A percentile compares a stretch with the other conserved stretches of the same genome.
phyloP scores from a whole-genome alignment of 2,888 invertebrate genomes.

The Flexamia atlantica region DNA sequence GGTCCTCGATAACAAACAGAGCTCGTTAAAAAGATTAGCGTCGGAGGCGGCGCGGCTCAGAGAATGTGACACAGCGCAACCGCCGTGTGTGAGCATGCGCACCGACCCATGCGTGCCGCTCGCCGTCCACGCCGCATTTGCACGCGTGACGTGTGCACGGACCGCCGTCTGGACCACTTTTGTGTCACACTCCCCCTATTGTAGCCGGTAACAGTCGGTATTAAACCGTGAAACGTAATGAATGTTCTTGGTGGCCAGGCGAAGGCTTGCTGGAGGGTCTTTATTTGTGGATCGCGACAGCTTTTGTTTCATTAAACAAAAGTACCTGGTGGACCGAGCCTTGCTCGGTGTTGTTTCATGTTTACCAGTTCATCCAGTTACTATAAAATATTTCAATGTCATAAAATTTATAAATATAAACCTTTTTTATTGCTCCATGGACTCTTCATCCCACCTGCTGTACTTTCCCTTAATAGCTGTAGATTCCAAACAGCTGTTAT shows the following conservation, averaged over 20 bases:
- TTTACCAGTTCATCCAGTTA: too few relatives aligned
- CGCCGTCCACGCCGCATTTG: conserved; percentile 5
- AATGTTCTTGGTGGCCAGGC: background rate
- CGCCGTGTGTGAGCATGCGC: background rate
- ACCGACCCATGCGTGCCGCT: background rate
- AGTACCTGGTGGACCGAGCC: too few relatives aligned
- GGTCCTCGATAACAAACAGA: background rate
- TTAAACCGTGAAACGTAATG: background rate
- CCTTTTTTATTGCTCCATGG: too few relatives aligned
- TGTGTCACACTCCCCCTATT: background rate
- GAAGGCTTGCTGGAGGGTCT: background rate
- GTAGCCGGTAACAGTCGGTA: background rate
- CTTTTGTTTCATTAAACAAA: too few relatives aligned
- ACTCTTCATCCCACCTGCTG: too few relatives aligned
- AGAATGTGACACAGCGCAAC: background rate
- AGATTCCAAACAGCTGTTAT: too few relatives aligned
- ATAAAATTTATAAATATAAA: too few relatives aligned
- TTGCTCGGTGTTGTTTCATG: too few relatives aligned
- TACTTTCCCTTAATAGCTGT: too few relatives aligned
- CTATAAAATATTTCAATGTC: too few relatives aligned
- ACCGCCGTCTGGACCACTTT: background rate
- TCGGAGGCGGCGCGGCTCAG: background rate
- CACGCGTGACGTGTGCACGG: background rate
- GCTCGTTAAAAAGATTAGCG: background rate
- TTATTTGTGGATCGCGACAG: background rate